These are phyloP conservation scores for Phyto melanocephala DNA, from an alignment of 2,888 invertebrate species.

Conservation along the genomic window DNA sequence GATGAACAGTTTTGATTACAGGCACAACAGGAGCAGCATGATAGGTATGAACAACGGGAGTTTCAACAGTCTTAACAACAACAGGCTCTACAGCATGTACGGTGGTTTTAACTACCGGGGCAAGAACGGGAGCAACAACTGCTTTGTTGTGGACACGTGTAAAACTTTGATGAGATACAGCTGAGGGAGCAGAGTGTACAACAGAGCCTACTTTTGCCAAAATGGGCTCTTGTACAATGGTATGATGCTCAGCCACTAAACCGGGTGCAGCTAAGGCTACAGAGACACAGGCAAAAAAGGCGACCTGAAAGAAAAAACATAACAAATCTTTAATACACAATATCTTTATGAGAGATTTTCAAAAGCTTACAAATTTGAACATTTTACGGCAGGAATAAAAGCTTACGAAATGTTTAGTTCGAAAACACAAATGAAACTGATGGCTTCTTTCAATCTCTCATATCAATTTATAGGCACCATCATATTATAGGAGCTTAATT, in stretches of 20 bases:
- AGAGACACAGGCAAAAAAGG: conserved; percentile 73
- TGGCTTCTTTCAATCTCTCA: background rate
- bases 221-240: conserved; percentile 72
- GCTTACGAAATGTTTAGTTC: background rate
- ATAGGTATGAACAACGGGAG: conserved; percentile 31
- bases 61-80: conserved; percentile 35
- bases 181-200: conserved; percentile 76
- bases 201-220: conserved; percentile 74
- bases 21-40: conserved; percentile 40
- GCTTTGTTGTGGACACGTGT: conserved; percentile 80
- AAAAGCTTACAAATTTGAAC: conserved; percentile 77
- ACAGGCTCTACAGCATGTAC: conserved; percentile 67
- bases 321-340: no score
- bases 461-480: conserved; percentile 40
- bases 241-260: conserved; percentile 68
- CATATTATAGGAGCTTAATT: background rate
- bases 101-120: conserved; percentile 69
- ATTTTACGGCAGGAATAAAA: conserved; percentile 68
- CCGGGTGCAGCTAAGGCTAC: conserved; percentile 75
- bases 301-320: conserved; percentile 58
- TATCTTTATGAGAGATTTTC: no score
- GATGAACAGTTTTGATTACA: conserved; percentile 75
- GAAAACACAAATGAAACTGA: conserved; percentile 47
- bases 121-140: conserved; percentile 68
- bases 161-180: conserved; percentile 81